Evolutionary conservation across 2,888 invertebrate genomes (phyloP), one percentile per base, ranked within the genome.

Genomic region (Drosophila prolongata): DNA sequence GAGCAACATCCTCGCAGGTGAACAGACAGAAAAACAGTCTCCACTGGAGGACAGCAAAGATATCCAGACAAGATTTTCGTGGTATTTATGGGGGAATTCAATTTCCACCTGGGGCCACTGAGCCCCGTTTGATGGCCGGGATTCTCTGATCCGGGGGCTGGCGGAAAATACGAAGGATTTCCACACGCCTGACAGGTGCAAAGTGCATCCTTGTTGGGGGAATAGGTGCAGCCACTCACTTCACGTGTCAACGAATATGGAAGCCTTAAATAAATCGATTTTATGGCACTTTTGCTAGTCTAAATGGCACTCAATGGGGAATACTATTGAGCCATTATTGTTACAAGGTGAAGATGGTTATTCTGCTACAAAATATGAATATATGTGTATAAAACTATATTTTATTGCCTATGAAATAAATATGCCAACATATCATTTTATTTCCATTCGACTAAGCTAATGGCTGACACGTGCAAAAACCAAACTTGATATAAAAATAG

Each of bases 51-150:
- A n/a, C 14, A 30, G 24, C 16, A 13, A 13, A 24, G 35, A 37
- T 44, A 37, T 37, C 35, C 60, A 35, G 42, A 53, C 40, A 37
- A 46, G 46, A 38, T 64, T 66, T 54, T 66, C 40, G 40, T 47
- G 64, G 66, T 62, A 66, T 66, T 66, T 66, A 55, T 38, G 47
- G 54, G 54, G 35, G 64, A 64, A 66, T 66, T 66, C 66, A 64
- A 66, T 66, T 66, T 66, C 47, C 66, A 66, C 24, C 38, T 46
- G 35, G 65, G 34, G 30, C 30, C 30, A 6, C 35, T 54, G 40
- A 62, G 47, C 55, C 30, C 38, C 58, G 38, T 52, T 35, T 44
- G 61, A 44, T 14, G 60, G 50, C 14, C 16, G 37, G 14, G 50
- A 49, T 49, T 24, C 49, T 37, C 24, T 37, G 64, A 44, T 44